These are phyloP conservation scores for Drosophila quadrilineata DNA, from an alignment of 1,140 invertebrate genomes.

Conservation along the genomic window DNA sequence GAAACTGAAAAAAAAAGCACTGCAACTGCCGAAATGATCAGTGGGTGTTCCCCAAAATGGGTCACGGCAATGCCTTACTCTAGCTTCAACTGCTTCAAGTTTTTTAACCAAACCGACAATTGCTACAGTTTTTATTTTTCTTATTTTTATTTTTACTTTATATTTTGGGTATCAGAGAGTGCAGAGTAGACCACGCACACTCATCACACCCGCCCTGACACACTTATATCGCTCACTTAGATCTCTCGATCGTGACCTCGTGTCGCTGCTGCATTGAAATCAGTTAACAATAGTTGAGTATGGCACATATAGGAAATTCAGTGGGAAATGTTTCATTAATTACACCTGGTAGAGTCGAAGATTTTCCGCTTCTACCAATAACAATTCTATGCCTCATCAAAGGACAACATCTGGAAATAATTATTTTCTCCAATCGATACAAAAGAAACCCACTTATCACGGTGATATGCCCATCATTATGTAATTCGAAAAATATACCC, in stretches of 20 bases:
- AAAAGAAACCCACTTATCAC: too few species aligned
- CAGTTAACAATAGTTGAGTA: constrained; percentile 37
- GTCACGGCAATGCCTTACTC: constrained; percentile 45
- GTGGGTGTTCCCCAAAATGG: constrained; percentile 67
- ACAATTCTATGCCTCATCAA: too few species aligned
- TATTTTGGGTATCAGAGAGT: neutral
- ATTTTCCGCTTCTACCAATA: too few species aligned
- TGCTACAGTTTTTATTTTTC: neutral
- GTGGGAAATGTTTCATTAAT: too few species aligned
- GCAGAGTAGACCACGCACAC: constrained; percentile 44
- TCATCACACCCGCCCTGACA: constrained; percentile 68
- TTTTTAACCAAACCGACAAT: constrained; percentile 34
- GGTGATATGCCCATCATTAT: too few species aligned
- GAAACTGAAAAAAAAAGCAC: constrained; percentile 40
- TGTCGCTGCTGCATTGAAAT: constrained; percentile 23
- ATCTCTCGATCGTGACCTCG: constrained; percentile 57
- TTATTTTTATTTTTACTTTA: too few species aligned
- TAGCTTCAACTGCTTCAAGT: constrained; percentile 4
- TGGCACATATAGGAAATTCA: too few species aligned
- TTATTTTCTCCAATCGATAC: too few species aligned
- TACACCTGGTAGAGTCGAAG: too few species aligned
- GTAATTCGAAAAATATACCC: too few species aligned
- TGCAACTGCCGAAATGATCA: constrained; percentile 43
- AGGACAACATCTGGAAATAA: too few species aligned
- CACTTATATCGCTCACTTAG: too few species aligned